A percentile compares a stretch with the other conserved stretches of the same genome.
phyloP scores from a whole-genome alignment of 2,888 invertebrate species.

The Punctoribates punctum region DNA sequence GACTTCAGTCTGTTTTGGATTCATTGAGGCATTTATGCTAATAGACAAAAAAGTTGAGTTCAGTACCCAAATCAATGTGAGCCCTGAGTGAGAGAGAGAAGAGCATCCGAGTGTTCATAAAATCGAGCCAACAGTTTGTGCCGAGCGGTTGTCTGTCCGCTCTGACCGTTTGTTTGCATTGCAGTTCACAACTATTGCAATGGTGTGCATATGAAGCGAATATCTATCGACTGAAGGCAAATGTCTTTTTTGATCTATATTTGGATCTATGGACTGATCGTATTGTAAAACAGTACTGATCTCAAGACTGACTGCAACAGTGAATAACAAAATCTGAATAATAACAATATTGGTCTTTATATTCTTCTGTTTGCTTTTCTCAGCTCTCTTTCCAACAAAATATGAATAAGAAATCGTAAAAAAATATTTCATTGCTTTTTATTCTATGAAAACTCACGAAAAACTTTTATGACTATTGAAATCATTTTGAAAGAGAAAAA shows the following conservation, averaged over 20 bases:
- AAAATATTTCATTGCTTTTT: background rate
- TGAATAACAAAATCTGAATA: conserved; percentile 33
- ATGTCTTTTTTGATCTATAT: conserved; percentile 31
- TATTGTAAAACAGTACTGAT: conserved; percentile 2
- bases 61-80: background rate
- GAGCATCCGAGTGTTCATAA: conserved; percentile 22
- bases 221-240: background rate
- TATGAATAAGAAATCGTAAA: background rate
- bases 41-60: background rate
- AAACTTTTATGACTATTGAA: background rate
- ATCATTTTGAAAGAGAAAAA: background rate
- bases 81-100: conserved; percentile 2
- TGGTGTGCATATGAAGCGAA: background rate
- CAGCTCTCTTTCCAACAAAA: conserved; percentile 19
- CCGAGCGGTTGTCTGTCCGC: conserved; percentile 1
- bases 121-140: background rate
- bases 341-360: conserved; percentile 22
- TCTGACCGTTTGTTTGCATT: conserved; percentile 35
- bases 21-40: conserved; percentile 19
- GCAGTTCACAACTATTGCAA: background rate
- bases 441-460: background rate
- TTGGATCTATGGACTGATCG: background rate
- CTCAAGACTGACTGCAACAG: background rate
- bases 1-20: background rate
- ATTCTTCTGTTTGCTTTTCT: conserved; percentile 28